Base-by-base conservation (phyloP, 2,888 invertebrate genomes). In the Leptopilina syphax region DNA sequence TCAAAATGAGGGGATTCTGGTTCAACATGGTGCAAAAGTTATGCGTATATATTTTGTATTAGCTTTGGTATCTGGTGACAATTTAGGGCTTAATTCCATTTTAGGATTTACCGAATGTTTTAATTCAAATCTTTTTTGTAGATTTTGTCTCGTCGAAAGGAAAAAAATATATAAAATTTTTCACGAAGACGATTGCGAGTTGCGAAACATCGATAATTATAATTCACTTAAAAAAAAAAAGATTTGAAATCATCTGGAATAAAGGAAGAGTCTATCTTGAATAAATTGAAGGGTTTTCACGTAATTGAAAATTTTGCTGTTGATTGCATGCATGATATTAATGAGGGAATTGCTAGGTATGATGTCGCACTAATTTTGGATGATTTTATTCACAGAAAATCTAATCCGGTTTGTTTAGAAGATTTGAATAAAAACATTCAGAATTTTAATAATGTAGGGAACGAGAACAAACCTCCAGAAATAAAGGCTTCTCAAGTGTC, bases 301-400 rank as follows among this genome's bases (percentile, higher is more conserved):
- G 68, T n/a, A 68, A 81, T 77, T 60, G 47, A 78, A 34, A 84
- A 84, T 77, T 65, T 68, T 10, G 44, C 67, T 57, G 81, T 83
- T 63, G 83, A 85, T 65, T 41, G 77, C 18, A 82, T 83, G 81
- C 85, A 86, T 77, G 83, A 86, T 76, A 9, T 83, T 12, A 50
- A 70, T 1, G 84, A 84, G 79, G 84, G 86, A 5, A 70, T 83
- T 18, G 83, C 81, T 66, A 82, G 82, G n/a, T 85, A 84, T 81
- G 85, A 84, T 66, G 66, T 85, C 34, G 77, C 80, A 10, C 60
- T 80, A n/a, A 78, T 86, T 34, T 79, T 86, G 18, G 80, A 85
- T 57, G n/a, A 81, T 63, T 84, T 81, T 12, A 77, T 34, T 41
- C 34, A 41, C 50, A 41, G 77, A 50, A 65, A 79, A 50, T 12